Conservation (phyloP, 2,888 invertebrate species). For the Caenorhabditis drosophilae region DNA sequence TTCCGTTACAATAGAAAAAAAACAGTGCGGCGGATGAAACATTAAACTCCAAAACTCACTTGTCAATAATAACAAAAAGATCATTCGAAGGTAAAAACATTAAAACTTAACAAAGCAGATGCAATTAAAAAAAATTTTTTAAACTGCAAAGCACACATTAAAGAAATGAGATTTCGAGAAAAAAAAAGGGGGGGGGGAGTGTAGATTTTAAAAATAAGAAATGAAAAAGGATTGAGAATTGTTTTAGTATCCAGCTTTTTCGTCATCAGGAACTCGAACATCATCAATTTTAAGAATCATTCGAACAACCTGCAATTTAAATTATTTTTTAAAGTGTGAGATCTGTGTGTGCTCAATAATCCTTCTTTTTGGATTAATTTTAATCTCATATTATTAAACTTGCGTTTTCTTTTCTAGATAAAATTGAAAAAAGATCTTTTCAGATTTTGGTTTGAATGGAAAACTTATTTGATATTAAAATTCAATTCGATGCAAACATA, state of each 20-base stretch:
- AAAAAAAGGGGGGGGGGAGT: constrained; percentile 8
- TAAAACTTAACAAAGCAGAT: too few relatives aligned
- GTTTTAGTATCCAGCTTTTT: constrained; percentile 44
- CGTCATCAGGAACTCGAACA: constrained; percentile 77
- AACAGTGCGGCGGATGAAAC: too few relatives aligned
- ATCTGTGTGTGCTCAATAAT: too few relatives aligned
- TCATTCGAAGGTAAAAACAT: too few relatives aligned
- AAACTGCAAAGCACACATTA: not conserved
- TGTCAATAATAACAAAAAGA: constrained; percentile 1
- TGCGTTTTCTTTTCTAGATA: too few relatives aligned
- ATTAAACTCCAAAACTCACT: too few relatives aligned
- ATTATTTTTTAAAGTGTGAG: not conserved
- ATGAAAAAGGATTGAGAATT: too few relatives aligned
- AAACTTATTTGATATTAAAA: not conserved
- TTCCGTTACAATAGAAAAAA: not conserved
- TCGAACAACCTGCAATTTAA: constrained; percentile 78
- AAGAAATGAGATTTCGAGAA: constrained; percentile 1
- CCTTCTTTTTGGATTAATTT: too few relatives aligned
- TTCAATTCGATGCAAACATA: too few relatives aligned
- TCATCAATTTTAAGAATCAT: constrained; percentile 99
- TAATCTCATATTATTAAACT: too few relatives aligned
- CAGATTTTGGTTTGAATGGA: not conserved
- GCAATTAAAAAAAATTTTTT: too few relatives aligned
- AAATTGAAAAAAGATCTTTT: constrained; percentile 1
- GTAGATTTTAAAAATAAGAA: constrained; percentile 8